These are phyloP conservation scores for Tychaedon coryphoeus DNA, from an alignment of 2,113 vertebrate species.

Conservation along the genomic window DNA sequence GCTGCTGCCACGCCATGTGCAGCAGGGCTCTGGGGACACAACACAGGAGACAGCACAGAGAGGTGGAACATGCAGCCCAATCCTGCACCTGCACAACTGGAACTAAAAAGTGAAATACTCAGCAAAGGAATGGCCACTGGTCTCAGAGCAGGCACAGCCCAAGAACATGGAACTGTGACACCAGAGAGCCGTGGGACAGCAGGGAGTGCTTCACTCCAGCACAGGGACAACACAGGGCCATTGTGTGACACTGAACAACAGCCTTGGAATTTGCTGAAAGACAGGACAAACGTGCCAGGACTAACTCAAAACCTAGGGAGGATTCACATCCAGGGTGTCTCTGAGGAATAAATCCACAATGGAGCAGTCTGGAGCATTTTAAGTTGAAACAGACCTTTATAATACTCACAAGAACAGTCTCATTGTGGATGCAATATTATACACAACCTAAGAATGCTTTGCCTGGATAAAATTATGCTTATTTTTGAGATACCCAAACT, in stretches of 20 bases:
- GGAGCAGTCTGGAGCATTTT: not conserved
- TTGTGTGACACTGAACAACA: not conserved
- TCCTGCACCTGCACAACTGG: not conserved
- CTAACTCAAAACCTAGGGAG: not conserved
- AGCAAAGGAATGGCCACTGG: not conserved
- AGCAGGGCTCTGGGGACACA: not conserved
- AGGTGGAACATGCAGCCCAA: not conserved
- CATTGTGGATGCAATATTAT: not conserved
- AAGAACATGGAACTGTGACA: rapidly evolving
- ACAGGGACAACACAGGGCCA: not conserved
- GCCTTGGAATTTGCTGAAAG: not conserved
- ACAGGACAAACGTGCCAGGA: not conserved
- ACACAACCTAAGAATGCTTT: not conserved
- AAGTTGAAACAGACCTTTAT: not conserved
- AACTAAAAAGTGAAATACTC: not conserved
- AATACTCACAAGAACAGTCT: not conserved
- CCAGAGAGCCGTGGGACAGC: not conserved
- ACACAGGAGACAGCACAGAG: rapidly evolving
- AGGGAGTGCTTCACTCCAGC: rapidly evolving
- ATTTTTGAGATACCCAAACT: not conserved
- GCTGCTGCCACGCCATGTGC: not conserved
- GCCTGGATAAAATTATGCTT: not conserved
- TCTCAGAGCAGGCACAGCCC: not conserved
- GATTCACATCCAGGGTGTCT: not conserved
- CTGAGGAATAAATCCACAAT: not conserved